Base-by-base conservation (phyloP, 2,797 vertebrate genomes). In the Etheostoma perlongum region DNA sequence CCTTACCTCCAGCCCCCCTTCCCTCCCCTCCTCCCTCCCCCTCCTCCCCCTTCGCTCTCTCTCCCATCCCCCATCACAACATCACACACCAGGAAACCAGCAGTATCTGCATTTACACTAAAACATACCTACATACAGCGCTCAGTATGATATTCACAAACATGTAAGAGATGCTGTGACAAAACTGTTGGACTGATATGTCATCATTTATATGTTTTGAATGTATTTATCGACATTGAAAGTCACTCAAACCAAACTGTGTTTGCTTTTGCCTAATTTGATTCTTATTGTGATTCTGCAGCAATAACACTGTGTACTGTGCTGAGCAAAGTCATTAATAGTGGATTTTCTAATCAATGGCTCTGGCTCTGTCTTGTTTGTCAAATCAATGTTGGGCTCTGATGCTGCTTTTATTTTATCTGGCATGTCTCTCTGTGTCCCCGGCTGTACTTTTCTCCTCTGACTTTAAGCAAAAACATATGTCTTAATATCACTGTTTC, bases 321-420 rank as follows among this genome's bases (percentile, higher is more conserved):
- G 77, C 77, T 0, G 33, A 57, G 82, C 76, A 77, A 91, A 89
- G 86, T 90, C 88, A 91, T 92, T 92, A 90, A 88, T 89, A 85
- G 82, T 92, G 91, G 90, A 91, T 92, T 92, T 91, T 85, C 84
- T 61, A 81, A 93, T 93, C 90, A 88, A 91, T 92, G 65, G 53
- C 82, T 76, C 49, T 25, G 85, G 54, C 83, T 88, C 84, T 62
- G 82, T 83, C 84, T 91, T 87, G 90, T 92, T 92, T 88, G 87
- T 83, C 77, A 60, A 79, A 91, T 93, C 90, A 84, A 91, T 92
- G 78, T 62, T 21, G n/a, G 44, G 71, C 77, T 87, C 67, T 62
- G 78, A 76, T 73, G 87, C 83, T 79, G 84, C 76, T 88, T 89
- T 89, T 82, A 85, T 84, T 90, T 76, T 27, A 81, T 84, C 85